Conservation (phyloP, 2,113 vertebrate genomes). For the Clarias gariepinus region DNA sequence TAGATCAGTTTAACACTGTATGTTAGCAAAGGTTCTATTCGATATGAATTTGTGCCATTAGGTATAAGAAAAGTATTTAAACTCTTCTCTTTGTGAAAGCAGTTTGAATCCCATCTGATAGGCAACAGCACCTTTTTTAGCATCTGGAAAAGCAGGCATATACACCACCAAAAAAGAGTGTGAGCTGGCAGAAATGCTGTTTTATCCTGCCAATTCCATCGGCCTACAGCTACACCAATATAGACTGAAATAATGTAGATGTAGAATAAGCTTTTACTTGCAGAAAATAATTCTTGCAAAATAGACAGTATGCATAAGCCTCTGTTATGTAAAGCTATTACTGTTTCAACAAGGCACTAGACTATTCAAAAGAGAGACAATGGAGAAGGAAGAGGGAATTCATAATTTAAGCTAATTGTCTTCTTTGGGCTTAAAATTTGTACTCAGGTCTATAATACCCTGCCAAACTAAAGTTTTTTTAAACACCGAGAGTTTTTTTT, state of each 20-base stretch:
- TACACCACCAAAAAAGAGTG: background rate
- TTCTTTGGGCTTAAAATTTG: background rate
- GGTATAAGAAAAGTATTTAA: background rate
- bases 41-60: background rate
- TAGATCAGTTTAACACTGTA: background rate
- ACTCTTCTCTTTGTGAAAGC: background rate
- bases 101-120: background rate
- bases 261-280: conserved; percentile 9
- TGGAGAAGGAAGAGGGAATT: background rate
- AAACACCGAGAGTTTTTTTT: background rate
- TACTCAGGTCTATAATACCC: background rate
- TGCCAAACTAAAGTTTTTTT: background rate
- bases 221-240: conserved; percentile 13
- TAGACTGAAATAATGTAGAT: background rate
- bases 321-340: conserved; percentile 14
- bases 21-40: background rate
- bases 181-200: conserved; percentile 6
- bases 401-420: background rate
- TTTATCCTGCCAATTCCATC: conserved; percentile 13
- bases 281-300: background rate
- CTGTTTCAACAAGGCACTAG: background rate
- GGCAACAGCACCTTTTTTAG: conserved; percentile 15
- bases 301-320: background rate
- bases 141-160: conserved; percentile 13
- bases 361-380: background rate